These are phyloP conservation scores for Cosmorhoe ocellata DNA, from an alignment of 2,888 invertebrate species.

Conservation along the genomic window DNA sequence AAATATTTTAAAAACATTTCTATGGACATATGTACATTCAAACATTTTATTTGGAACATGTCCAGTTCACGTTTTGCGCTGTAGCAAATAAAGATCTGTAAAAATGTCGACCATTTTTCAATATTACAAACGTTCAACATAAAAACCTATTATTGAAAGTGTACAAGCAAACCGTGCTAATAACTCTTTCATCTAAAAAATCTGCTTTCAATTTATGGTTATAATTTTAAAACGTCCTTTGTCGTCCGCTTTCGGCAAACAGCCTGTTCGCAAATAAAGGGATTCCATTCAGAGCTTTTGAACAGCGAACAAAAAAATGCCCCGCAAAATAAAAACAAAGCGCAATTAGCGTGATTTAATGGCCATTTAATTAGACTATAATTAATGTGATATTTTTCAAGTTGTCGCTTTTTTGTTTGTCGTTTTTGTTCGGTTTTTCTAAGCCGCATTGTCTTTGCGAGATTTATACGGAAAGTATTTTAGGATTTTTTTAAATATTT, in stretches of 20 bases:
- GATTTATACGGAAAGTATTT: slow-evolving; percentile 30
- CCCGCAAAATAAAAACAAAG: slow-evolving; percentile 75
- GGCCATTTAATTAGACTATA: slow-evolving; percentile 76
- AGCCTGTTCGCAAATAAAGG: slow-evolving; percentile 78
- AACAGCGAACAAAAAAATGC: slow-evolving; percentile 47
- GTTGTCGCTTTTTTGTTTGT: slow-evolving; percentile 42
- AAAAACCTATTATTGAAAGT: background rate
- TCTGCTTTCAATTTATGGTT: slow-evolving; percentile 62
- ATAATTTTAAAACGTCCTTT: slow-evolving; percentile 77
- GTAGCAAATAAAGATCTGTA: too few relatives aligned
- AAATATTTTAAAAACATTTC: too few relatives aligned
- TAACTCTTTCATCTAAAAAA: slow-evolving; percentile 32
- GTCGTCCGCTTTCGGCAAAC: slow-evolving; percentile 75
- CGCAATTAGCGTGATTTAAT: slow-evolving; percentile 81
- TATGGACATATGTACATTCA: too few relatives aligned
- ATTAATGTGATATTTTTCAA: slow-evolving; percentile 72
- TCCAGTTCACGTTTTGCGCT: too few relatives aligned
- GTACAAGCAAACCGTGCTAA: slow-evolving; percentile 17
- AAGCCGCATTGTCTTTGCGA: slow-evolving; percentile 32
- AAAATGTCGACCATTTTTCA: too few relatives aligned
- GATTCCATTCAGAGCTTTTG: slow-evolving; percentile 67
- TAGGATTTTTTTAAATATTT: too few relatives aligned
- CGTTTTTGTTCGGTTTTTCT: slow-evolving; percentile 37
- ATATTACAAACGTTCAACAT: background rate
- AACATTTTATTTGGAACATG: too few relatives aligned